Conservation (phyloP, 2,113 vertebrate genomes). For the Cheirogaleus medius region DNA sequence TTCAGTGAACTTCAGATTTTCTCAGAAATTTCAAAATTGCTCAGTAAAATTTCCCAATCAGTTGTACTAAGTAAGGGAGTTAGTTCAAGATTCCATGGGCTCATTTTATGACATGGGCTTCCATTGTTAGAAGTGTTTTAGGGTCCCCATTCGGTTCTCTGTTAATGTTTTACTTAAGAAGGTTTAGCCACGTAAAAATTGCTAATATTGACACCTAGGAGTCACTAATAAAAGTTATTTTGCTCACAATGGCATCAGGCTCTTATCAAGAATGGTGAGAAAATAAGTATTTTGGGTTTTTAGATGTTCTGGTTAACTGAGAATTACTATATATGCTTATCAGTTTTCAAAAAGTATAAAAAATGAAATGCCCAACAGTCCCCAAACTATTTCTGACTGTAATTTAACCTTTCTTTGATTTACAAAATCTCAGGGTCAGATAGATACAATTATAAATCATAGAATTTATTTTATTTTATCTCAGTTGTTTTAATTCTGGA, state of each 20-base stretch:
- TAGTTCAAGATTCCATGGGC: background rate
- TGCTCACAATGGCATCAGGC: background rate
- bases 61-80: background rate
- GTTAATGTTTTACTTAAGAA: background rate
- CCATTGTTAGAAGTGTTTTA: background rate
- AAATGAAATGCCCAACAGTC: background rate
- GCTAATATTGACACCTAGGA: background rate
- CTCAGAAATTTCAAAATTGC: background rate
- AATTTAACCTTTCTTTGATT: constrained; percentile 25
- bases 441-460: background rate
- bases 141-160: background rate
- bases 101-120: background rate
- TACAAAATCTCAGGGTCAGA: background rate
- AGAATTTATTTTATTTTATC: background rate
- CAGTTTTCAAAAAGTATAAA: background rate
- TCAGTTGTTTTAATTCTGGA: background rate
- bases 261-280: background rate
- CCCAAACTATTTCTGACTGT: background rate
- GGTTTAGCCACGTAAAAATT: background rate
- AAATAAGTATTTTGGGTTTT: background rate
- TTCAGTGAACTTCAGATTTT: background rate
- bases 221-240: background rate
- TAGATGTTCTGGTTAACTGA: background rate
- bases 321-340: background rate
- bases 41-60: background rate